These are phyloP conservation scores for Dunckerocampus dactyliophorus DNA, from an alignment of 2,113 vertebrate genomes.

Conservation along the genomic window DNA sequence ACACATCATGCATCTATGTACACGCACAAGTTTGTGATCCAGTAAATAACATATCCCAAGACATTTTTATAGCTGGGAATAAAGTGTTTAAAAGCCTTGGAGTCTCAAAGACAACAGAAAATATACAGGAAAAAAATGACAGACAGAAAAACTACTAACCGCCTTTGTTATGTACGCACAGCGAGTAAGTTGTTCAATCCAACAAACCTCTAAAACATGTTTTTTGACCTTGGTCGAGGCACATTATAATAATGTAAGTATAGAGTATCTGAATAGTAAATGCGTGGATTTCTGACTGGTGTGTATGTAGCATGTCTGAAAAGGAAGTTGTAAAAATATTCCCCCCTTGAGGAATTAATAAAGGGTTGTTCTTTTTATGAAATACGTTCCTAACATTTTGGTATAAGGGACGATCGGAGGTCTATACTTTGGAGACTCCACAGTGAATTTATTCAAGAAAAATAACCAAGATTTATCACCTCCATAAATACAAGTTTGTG, in stretches of 20 bases:
- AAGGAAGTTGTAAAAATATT: no score
- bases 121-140: no score
- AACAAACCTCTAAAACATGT: no score
- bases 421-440: constrained; percentile 7
- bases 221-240: no score
- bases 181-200: not conserved
- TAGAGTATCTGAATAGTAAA: no score
- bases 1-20: constrained; percentile 21
- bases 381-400: constrained; percentile 11
- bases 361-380: not conserved
- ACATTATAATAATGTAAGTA: no score
- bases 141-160: no score
- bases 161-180: constrained; percentile 6
- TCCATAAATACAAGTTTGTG: constrained; percentile 12
- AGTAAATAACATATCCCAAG: not conserved
- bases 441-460: not conserved
- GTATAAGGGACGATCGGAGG: constrained; percentile 4
- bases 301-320: no score
- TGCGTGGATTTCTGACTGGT: no score
- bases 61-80: no score
- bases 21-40: not conserved
- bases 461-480: constrained; percentile 17
- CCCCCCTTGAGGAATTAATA: no score
- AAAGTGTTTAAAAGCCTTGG: no score
- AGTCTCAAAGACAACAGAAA: not conserved